A percentile compares a stretch with the other conserved stretches of the same genome.
Conservation (phyloP, 2,797 vertebrate species). For the Taenioides sp. region DNA sequence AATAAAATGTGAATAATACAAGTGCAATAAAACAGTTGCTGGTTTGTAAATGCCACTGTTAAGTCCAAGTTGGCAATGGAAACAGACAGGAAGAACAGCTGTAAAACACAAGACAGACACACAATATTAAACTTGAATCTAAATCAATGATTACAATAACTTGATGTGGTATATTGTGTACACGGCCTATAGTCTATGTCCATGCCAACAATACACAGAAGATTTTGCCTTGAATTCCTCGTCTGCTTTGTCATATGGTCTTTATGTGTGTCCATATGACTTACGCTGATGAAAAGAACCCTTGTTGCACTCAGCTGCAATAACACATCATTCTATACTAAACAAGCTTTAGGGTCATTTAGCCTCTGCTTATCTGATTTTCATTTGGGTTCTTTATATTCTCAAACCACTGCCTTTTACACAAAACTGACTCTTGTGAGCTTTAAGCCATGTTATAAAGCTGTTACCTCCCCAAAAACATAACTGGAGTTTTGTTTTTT, state of each 20-base stretch:
- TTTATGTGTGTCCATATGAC: background rate
- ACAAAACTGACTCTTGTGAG: no score
- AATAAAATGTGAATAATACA: background rate
- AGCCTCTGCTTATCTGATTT: background rate
- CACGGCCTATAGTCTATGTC: background rate
- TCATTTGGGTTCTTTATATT: background rate
- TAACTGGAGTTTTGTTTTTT: no score
- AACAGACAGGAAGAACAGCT: background rate
- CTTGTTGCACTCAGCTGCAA: slow-evolving; percentile 5
- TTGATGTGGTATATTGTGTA: background rate
- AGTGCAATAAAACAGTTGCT: background rate
- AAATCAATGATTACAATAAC: background rate
- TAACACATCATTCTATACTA: background rate
- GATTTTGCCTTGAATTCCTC: background rate
- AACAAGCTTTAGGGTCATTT: background rate
- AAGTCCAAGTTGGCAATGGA: background rate
- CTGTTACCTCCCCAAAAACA: no score
- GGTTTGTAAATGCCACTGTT: background rate
- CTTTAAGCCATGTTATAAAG: no score
- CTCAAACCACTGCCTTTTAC: background rate
- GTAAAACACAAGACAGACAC: background rate
- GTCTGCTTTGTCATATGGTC: background rate
- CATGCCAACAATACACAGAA: background rate
- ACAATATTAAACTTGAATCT: background rate
- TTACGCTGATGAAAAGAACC: background rate